Percentiles rank a stretch among this genome's conserved stretches.
phyloP scores from a whole-genome alignment of 1,140 invertebrate genomes.

The Chironomus tepperi region DNA sequence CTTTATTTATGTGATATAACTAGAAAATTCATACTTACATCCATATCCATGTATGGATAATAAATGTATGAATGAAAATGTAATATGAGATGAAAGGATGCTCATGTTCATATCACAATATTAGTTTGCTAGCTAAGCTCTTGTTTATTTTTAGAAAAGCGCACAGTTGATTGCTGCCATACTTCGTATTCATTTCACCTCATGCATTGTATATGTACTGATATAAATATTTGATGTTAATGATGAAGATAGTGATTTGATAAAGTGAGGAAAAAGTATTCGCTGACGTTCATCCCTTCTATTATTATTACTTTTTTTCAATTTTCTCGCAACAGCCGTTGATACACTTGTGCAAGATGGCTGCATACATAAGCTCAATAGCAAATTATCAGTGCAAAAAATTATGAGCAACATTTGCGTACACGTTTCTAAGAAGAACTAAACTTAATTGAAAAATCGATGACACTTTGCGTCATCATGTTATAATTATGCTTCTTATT shows the following conservation, averaged over 20 bases:
- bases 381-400: constrained; percentile 14
- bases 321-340: background rate
- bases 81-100: too few relatives aligned
- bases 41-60: too few relatives aligned
- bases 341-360: too few relatives aligned
- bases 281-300: background rate
- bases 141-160: too few relatives aligned
- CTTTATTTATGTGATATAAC: too few relatives aligned
- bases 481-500: background rate
- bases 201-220: too few relatives aligned
- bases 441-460: constrained; percentile 23
- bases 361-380: background rate
- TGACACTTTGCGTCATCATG: background rate
- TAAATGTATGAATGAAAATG: too few relatives aligned
- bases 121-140: too few relatives aligned
- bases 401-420: background rate
- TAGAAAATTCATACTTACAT: too few relatives aligned
- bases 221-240: constrained; percentile 22
- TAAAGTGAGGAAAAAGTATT: constrained; percentile 6
- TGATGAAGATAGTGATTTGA: constrained; percentile 20
- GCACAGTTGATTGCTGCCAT: too few relatives aligned
- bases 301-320: background rate
- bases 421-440: background rate
- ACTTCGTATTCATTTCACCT: too few relatives aligned
- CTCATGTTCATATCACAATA: too few relatives aligned